Conservation (phyloP, 2,113 vertebrate genomes). For the Trogon melanurus region DNA sequence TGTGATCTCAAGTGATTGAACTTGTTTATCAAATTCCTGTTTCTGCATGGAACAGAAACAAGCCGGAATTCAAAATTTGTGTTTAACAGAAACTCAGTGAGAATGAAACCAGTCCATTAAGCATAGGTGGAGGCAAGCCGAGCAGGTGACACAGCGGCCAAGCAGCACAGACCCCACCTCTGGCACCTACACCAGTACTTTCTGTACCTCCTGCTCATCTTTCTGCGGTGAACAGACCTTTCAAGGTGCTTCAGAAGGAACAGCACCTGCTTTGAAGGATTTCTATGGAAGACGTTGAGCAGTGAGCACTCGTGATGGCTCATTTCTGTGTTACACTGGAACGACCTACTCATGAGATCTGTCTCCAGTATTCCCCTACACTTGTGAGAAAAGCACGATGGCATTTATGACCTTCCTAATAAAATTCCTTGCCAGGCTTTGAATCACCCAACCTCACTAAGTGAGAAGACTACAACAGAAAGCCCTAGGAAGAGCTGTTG, state of each 20-base stretch:
- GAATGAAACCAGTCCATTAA: rapidly evolving
- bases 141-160: neutral
- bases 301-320: neutral
- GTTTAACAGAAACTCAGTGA: neutral
- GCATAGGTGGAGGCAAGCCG: rapidly evolving
- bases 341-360: neutral
- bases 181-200: neutral
- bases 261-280: neutral
- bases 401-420: neutral
- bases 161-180: neutral
- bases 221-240: neutral
- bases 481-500: neutral
- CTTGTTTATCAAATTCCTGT: neutral
- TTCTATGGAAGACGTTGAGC: neutral
- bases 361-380: neutral
- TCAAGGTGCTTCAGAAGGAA: neutral
- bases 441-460: neutral
- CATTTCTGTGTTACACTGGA: neutral
- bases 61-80: neutral
- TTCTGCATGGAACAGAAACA: neutral
- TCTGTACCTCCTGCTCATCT: neutral
- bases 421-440: neutral
- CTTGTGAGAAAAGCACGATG: neutral
- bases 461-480: neutral
- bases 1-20: neutral